These are phyloP conservation scores for Diorhabda carinulata DNA, from an alignment of 1,140 invertebrate genomes.

Conservation along the genomic window DNA sequence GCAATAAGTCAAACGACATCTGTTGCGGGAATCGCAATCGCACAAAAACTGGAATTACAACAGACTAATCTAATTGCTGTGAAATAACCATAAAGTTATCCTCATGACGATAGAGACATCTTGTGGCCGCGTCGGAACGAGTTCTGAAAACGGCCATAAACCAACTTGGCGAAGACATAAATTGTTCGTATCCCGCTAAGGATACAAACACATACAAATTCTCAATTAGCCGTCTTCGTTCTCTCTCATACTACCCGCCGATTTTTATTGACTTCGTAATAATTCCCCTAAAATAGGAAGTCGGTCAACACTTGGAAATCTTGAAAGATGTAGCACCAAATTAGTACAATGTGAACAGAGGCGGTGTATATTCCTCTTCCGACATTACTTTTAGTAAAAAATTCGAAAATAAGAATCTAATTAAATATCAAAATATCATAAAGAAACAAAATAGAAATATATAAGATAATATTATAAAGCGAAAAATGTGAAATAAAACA, in stretches of 20 bases:
- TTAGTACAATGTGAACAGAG: slow-evolving; percentile 11
- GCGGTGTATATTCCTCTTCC: neutral
- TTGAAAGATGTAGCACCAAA: slow-evolving; percentile 17
- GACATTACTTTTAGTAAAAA: neutral
- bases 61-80: slow-evolving; percentile 46
- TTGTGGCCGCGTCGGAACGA: slow-evolving; percentile 43
- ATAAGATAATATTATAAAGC: neutral
- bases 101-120: slow-evolving; percentile 46
- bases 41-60: slow-evolving; percentile 44
- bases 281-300: slow-evolving; percentile 25
- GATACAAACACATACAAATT: slow-evolving; percentile 44
- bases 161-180: slow-evolving; percentile 43
- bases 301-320: slow-evolving; percentile 12
- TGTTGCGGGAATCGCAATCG: slow-evolving; percentile 36
- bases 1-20: slow-evolving; percentile 43
- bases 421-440: neutral
- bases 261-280: slow-evolving; percentile 29
- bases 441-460: neutral
- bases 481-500: neutral
- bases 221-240: slow-evolving; percentile 35
- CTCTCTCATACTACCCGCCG: slow-evolving; percentile 16
- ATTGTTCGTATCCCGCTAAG: slow-evolving; percentile 37
- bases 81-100: slow-evolving; percentile 45
- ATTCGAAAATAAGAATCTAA: neutral
- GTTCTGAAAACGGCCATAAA: slow-evolving; percentile 44